Evolutionary conservation across 2,797 vertebrate genomes (phyloP).

Genomic region (Sardinella longiceps): DNA sequence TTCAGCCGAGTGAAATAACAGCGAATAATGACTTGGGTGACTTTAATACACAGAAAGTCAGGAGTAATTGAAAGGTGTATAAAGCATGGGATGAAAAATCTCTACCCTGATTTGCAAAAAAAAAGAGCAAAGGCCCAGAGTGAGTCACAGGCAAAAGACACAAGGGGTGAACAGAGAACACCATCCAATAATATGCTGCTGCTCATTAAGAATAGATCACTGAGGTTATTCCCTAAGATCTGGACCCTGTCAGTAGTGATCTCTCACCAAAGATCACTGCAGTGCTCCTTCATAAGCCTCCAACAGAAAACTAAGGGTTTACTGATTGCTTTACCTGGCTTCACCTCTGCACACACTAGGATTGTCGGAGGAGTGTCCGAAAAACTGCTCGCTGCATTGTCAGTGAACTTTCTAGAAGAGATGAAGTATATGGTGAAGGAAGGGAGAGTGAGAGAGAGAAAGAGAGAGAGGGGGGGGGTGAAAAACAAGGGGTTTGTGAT

Average conservation of each 20-base stretch:
- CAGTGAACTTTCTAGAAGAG: not conserved
- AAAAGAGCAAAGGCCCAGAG: too few species aligned
- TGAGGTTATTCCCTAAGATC: not conserved
- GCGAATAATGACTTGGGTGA: not conserved
- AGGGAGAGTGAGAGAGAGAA: not conserved
- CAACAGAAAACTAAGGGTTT: not conserved
- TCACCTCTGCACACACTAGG: not conserved
- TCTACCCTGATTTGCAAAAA: not conserved
- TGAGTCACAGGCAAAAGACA: not conserved
- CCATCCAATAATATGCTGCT: not conserved
- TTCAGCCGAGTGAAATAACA: not conserved
- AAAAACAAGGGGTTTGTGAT: constrained; percentile 11
- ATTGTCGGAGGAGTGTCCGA: not conserved
- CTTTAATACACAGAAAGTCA: not conserved
- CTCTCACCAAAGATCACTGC: not conserved
- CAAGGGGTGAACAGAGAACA: not conserved
- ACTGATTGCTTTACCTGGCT: not conserved
- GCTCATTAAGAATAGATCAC: not conserved
- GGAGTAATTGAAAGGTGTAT: constrained; percentile 16
- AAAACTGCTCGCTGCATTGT: not conserved
- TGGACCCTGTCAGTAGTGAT: not conserved
- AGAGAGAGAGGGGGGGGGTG: not conserved
- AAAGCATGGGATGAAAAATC: not conserved
- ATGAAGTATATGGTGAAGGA: not conserved
- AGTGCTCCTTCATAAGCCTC: not conserved